Conservation (phyloP, 2,113 vertebrate species). For the Hymenochirus boettgeri region DNA sequence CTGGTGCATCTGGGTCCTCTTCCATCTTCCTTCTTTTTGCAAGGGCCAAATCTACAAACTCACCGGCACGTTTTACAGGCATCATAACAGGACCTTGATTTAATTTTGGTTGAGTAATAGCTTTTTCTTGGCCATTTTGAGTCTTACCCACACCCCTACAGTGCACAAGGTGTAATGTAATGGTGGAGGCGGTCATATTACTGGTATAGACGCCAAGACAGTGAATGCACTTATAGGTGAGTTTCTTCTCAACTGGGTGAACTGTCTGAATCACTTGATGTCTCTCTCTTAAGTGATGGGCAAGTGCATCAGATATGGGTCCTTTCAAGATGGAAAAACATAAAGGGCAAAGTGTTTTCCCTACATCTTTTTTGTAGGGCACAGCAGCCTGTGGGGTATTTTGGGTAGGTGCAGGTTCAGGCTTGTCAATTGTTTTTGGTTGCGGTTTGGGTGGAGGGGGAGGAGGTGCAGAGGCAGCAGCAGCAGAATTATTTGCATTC, state of each 20-base stretch:
- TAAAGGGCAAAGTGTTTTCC: conserved; percentile 93
- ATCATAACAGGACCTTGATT: conserved; percentile 66
- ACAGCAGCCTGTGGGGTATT: conserved; percentile 81
- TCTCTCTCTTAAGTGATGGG: conserved; percentile 89
- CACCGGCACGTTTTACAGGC: conserved; percentile 75
- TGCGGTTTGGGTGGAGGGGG: conserved; percentile 73
- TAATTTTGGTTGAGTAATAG: conserved; percentile 67
- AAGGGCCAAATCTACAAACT: conserved; percentile 71
- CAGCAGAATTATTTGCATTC: conserved; percentile 67
- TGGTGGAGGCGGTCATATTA: conserved; percentile 98
- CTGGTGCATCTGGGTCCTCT: conserved; percentile 60
- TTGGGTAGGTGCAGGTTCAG: conserved; percentile 64
- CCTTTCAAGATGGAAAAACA: conserved; percentile 97
- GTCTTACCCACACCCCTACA: conserved; percentile 93
- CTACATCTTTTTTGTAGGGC: conserved; percentile 94
- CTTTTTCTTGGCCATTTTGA: conserved; percentile 88
- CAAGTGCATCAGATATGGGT: conserved; percentile 91
- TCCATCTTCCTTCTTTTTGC: conserved; percentile 78
- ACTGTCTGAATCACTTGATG: conserved; percentile 97
- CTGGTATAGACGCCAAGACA: conserved; percentile 96
- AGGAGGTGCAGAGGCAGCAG: no score
- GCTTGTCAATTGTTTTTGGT: conserved; percentile 73
- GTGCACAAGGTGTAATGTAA: conserved; percentile 92
- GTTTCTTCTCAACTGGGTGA: conserved; percentile 95
- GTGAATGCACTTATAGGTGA: conserved; percentile 97